Base-by-base conservation (phyloP, 2,797 vertebrate genomes). In the Ctenochaetus hawaiiensis region DNA sequence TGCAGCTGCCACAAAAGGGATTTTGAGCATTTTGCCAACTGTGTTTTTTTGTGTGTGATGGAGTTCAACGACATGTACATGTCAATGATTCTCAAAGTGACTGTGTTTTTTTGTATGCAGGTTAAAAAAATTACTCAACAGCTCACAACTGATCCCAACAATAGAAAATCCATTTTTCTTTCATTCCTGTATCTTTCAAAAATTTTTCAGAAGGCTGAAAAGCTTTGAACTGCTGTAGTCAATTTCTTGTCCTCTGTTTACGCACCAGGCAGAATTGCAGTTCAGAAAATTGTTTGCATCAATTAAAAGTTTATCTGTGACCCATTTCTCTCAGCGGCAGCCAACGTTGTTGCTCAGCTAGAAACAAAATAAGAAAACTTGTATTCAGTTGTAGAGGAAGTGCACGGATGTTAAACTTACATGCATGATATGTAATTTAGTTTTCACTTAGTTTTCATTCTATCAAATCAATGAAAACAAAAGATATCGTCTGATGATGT, bases 251-350 rank as follows among this genome's bases (percentile, higher is more conserved):
- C 17, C 12, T 2, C 39, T 52, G 6, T 34, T 49, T 49, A 63
- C 2, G 5, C 22, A 12, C n/a, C n/a, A 30, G 16, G 17, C 54
- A 14, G 2, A 34, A 17, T 7, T 22, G 30, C 54, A 56, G 64
- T 77, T 72, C 39, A 43, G 17, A 49, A 58, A 72, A 59, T 69
- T 13, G 20, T 58, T 53, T 16, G 8, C 5, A 18, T 71, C 41
- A 51, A 75, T 71, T 45, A 66, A 60, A 76, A 6, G 16, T 52
- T 51, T 14, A 51, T 52, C 60, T 56, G 53, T 44, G 48, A 47
- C 56, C 51, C 23, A 70, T 43, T 76, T 67, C 37, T 78, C 17
- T 30, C 49, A 6, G 23, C 1, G 0, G 7, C 18, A 30, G 18
- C 39, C 26, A 20, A 17, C 34, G 18, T 26, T 10, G 18, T 16